A percentile compares a stretch with the other conserved stretches of the same genome.
Conservation (phyloP, 2,113 vertebrate species). For the Tapirus terrestris region DNA sequence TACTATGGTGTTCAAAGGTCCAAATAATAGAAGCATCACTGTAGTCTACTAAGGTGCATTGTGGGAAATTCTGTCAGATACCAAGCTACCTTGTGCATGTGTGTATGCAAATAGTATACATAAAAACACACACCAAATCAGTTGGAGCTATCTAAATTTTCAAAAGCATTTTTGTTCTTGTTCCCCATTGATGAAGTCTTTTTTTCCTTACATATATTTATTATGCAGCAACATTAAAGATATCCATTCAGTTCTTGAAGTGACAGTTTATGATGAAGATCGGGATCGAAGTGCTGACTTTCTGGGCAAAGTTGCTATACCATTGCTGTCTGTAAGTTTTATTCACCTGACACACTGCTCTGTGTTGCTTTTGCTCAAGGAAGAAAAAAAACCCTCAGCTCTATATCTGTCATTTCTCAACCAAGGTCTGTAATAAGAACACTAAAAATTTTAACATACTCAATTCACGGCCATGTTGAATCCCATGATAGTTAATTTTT, state of each 20-base stretch:
- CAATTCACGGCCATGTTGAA: conserved; percentile 93
- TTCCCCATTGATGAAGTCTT: conserved; percentile 66
- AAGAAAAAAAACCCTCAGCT: conserved; percentile 75
- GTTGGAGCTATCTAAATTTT: conserved; percentile 67
- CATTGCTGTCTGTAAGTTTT: conserved; percentile 96
- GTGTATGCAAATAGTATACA: conserved; percentile 31
- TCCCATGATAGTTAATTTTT: conserved; percentile 99
- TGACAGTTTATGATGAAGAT: conserved; percentile 98
- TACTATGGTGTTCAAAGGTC: neutral
- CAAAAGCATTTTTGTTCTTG: conserved; percentile 71
- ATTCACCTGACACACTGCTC: conserved; percentile 82
- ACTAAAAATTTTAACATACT: conserved; percentile 92
- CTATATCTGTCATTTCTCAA: conserved; percentile 89
- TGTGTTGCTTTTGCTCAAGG: conserved; percentile 82
- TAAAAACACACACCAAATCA: neutral
- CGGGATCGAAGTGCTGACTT: conserved; percentile 98
- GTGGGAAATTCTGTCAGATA: conserved; percentile 62
- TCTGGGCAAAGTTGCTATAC: conserved; percentile 98
- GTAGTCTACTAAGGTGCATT: neutral
- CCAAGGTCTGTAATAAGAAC: conserved; percentile 91
- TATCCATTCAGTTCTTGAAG: conserved; percentile 98
- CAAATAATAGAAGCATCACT: neutral
- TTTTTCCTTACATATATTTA: conserved; percentile 61
- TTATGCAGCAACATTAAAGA: conserved; percentile 96
- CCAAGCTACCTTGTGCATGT: neutral